A percentile compares a stretch with the other conserved stretches of the same genome.
phyloP scores from a whole-genome alignment of 2,113 vertebrate genomes.

The Agapornis roseicollis region DNA sequence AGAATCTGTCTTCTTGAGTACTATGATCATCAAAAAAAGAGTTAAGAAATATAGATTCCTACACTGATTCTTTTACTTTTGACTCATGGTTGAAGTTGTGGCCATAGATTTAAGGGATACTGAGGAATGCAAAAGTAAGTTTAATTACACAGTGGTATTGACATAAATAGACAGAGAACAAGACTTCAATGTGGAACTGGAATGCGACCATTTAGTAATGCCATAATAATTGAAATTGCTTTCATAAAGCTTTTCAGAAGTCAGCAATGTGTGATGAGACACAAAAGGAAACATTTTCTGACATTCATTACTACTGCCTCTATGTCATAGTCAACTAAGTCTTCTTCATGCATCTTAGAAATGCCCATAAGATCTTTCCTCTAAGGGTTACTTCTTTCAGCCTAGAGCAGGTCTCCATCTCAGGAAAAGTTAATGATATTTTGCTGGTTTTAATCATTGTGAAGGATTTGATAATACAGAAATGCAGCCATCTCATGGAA shows the following conservation, averaged over 20 bases:
- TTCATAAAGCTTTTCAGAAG: neutral
- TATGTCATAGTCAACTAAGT: neutral
- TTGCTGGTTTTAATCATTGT: neutral
- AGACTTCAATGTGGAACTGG: neutral
- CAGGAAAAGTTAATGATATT: neutral
- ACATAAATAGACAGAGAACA: neutral
- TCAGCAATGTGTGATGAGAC: neutral
- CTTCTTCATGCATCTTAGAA: neutral
- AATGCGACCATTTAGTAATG: neutral
- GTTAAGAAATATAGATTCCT: neutral
- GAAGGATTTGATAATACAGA: neutral
- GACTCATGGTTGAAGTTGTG: neutral
- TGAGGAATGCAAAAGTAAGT: neutral
- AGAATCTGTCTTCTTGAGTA: neutral
- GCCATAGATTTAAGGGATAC: neutral
- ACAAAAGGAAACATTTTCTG: neutral
- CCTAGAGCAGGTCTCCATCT: neutral
- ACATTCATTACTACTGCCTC: neutral
- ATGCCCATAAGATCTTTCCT: neutral
- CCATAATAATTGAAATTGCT: neutral
- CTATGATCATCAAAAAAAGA: neutral
- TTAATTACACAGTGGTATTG: neutral
- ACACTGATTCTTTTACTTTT: neutral
- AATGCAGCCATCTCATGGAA: neutral
- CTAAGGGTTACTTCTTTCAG: neutral